phyloP scores from a whole-genome alignment of 2,113 vertebrate species.

The Xiphias gladius region DNA sequence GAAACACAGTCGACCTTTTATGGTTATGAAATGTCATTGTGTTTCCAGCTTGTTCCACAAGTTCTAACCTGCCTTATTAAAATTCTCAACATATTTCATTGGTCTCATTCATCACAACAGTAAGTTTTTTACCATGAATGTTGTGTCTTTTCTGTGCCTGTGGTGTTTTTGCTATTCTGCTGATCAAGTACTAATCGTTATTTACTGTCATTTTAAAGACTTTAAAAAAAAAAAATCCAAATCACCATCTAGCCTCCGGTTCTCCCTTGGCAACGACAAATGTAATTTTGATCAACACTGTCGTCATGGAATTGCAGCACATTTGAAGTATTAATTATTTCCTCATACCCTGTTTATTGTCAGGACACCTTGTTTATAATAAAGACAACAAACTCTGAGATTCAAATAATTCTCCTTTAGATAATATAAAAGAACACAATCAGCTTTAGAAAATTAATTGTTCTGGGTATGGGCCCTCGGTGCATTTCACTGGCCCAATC shows the following conservation, averaged over 20 bases:
- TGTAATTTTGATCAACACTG: background rate
- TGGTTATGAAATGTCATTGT: background rate
- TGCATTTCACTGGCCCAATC: background rate
- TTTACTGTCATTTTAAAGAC: too few relatives aligned
- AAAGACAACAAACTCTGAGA: background rate
- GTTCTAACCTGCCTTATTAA: background rate
- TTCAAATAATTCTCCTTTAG: background rate
- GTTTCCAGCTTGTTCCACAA: background rate
- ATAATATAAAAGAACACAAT: slow-evolving; percentile 7
- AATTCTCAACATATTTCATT: background rate
- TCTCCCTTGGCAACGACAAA: slow-evolving; percentile 10
- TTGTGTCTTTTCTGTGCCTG: background rate
- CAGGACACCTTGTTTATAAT: background rate
- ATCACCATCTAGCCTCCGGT: background rate
- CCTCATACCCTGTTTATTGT: background rate
- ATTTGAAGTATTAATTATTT: slow-evolving; percentile 5
- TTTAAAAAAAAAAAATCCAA: too few relatives aligned
- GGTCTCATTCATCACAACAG: too few relatives aligned
- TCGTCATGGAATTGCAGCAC: background rate
- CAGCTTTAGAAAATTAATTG: background rate
- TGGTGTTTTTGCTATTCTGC: background rate
- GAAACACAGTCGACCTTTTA: too few relatives aligned
- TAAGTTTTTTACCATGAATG: background rate
- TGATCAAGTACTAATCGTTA: background rate
- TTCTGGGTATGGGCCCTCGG: background rate